A percentile compares a stretch with the other conserved stretches of the same genome.
Conservation (phyloP, 2,113 vertebrate genomes). For the Zootoca vivipara region DNA sequence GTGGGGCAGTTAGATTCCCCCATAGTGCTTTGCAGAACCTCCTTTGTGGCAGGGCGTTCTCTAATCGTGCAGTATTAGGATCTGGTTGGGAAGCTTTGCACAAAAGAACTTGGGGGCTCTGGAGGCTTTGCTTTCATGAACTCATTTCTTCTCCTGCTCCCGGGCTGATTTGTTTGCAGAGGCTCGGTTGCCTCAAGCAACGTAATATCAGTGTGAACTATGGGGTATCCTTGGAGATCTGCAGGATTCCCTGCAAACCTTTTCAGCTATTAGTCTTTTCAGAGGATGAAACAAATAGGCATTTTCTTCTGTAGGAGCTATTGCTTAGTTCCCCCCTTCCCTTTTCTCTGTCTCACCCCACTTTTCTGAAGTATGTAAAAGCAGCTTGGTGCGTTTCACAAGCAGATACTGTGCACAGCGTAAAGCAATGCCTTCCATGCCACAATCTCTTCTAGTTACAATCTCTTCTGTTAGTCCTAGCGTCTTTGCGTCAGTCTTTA, state of each 20-base stretch:
- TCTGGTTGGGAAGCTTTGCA: constrained; percentile 51
- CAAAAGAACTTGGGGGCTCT: constrained; percentile 44
- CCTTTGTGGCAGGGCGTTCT: background rate
- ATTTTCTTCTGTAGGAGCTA: constrained; percentile 43
- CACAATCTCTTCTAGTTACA: fast-evolving
- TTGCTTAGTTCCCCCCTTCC: constrained; percentile 36
- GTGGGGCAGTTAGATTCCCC: background rate
- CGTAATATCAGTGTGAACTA: constrained; percentile 63
- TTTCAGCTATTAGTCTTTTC: constrained; percentile 49
- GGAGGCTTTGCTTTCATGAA: constrained; percentile 47
- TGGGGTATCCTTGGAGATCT: constrained; percentile 72
- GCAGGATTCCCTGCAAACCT: constrained; percentile 61
- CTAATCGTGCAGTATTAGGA: constrained; percentile 28
- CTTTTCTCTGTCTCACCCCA: background rate
- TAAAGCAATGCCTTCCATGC: background rate
- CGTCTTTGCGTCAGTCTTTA: background rate
- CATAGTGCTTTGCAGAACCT: background rate
- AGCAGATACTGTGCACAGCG: constrained; percentile 3
- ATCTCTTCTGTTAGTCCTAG: background rate
- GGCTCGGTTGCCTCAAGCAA: constrained; percentile 73
- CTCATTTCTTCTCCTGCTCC: constrained; percentile 18
- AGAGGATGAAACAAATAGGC: constrained; percentile 43
- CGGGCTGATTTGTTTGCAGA: constrained; percentile 66
- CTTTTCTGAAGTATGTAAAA: constrained; percentile 6
- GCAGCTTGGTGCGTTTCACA: constrained; percentile 17